Evolutionary conservation across 2,113 vertebrate genomes (phyloP), one percentile per base, ranked within the genome.

Genomic region (Prunella himalayana): DNA sequence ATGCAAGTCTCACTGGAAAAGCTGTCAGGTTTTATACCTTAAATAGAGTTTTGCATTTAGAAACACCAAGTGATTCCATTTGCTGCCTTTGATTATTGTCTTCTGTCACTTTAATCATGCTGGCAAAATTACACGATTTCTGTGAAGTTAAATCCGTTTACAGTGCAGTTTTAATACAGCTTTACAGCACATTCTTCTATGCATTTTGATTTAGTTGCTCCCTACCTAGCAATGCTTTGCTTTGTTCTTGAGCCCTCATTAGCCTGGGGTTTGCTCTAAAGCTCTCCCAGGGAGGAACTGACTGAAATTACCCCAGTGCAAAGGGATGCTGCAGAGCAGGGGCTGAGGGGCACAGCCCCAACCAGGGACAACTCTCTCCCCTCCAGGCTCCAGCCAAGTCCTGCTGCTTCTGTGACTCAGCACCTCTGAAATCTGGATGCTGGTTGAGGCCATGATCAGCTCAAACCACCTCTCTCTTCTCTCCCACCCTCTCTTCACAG

Each of bases 51-150:
- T 97, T 94, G 91, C 76, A 95, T 97, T 97, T 96, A 93, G 94
- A 96, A 97, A 96, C 95, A 94, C 76, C 13, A 4, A 96, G 90
- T 81, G 66, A 96, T 95, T 95, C 90, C 86, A 94, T 92, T 96
- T 96, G 92, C 94, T 90, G 94, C 95, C 91, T 95, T 94, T 96
- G 95, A 95, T 96, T 96, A 92, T 93, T 95, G 95, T 91, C 96
- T 97, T 95, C 96, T 97, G 90, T 96, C 93, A 96, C 95, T 96
- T 96, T 95, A 96, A 97, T 97, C 97, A 97, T 33, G 92, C 97
- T 94, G 91, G 76, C 77, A 95, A 96, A 96, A 95, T 97, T 94
- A 96, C 90, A 95, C 45, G 7, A 96, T 96, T 96, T 96, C 95
- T 96, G 77, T 96, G 96, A 97, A 97, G 96, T 95, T 88, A 94